These are phyloP conservation scores for Ephestia elutella DNA, from an alignment of 1,140 invertebrate species.

Conservation along the genomic window DNA sequence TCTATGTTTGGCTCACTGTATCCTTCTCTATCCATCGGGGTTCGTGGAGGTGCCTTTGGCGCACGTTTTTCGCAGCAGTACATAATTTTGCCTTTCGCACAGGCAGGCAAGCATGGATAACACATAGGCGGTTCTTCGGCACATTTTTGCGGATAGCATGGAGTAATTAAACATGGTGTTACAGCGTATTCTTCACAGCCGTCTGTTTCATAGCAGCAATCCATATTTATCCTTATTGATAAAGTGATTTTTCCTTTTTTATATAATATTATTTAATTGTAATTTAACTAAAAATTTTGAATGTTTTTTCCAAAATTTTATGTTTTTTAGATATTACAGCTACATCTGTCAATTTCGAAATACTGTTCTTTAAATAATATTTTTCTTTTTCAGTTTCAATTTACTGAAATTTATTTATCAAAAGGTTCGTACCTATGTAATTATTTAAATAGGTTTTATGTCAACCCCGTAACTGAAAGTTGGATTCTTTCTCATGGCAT, in stretches of 20 bases:
- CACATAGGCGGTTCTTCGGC: constrained; percentile 34
- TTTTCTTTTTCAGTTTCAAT: constrained; percentile 5
- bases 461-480: no score
- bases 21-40: neutral
- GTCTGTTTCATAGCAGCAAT: constrained; percentile 34
- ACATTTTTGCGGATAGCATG: constrained; percentile 28
- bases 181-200: constrained; percentile 47
- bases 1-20: neutral
- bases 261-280: constrained; percentile 15
- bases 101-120: constrained; percentile 45
- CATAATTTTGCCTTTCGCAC: constrained; percentile 31
- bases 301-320: constrained; percentile 8
- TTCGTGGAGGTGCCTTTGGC: neutral
- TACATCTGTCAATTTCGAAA: constrained; percentile 26
- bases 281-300: constrained; percentile 9
- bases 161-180: constrained; percentile 40
- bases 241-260: constrained; percentile 13
- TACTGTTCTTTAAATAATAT: constrained; percentile 8
- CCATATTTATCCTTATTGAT: constrained; percentile 45
- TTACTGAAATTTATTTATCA: constrained; percentile 9
- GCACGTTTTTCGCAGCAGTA: constrained; percentile 42
- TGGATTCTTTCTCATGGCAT: no score
- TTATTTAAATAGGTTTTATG: constrained; percentile 6
- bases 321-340: neutral
- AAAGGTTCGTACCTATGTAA: neutral